Evolutionary conservation across 2,888 invertebrate genomes (phyloP), one percentile per base, ranked within the genome.

Genomic region (Acronicta alni): DNA sequence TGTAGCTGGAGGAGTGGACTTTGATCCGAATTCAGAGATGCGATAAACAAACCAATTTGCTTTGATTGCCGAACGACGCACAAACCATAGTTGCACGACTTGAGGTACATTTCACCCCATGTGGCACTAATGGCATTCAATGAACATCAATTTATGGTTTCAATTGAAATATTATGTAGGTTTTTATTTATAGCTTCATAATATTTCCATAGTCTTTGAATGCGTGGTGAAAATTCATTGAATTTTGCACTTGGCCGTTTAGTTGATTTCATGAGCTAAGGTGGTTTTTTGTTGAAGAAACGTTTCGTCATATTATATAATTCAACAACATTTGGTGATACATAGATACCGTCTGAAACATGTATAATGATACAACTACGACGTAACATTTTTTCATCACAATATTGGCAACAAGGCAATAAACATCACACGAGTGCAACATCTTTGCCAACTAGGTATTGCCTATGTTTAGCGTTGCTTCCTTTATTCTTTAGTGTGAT

Each of bases 11-110:
- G 57, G 68, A 53, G 43, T 71, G 85, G 83, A 89, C 88, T 89
- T 89, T 86, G 88, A 44, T 65, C 81, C 45, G 49, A 57, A 57
- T 71, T 70, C 41, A 46, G 51, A 75, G 51, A 68, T 60, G 67
- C 70, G 70, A 77, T 82, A 79, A 81, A 83, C 76, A 83, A 81
- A 79, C 74, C 80, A 85, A 86, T 85, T 78, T 79, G 66, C 62
- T 46, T 81, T 74, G 62, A 84, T 79, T 79, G 64, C 60, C 52
- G 45, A 54, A 80, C 52, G 45, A 54, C 81, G 77, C 56, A 72
- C 56, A 53, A 43, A 15, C 37, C 42, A 32, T 57, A 41, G 48
- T 48, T 56, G 35, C 39, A 44, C 8, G 41, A 35, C 18, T 60
- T 57, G 35, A 39, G 26, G 35, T 45, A 26, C 18, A 37, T 15